Evolutionary conservation across 2,888 invertebrate species (phyloP).

Genomic region (Hypselothyrea guttata): DNA sequence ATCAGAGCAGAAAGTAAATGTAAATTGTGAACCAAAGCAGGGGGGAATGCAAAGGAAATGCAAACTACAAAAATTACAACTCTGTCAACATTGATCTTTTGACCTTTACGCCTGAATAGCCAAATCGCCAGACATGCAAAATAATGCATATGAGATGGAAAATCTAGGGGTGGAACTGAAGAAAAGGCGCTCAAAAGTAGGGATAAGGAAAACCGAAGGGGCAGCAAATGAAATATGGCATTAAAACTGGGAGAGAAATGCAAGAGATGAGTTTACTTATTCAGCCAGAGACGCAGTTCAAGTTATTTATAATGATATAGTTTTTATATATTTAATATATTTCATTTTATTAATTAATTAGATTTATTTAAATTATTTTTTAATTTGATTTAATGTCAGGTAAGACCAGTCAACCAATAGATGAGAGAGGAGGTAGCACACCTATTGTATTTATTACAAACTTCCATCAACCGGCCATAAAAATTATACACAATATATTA

Average conservation of each 20-base stretch:
- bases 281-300: no score
- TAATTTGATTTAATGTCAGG: no score
- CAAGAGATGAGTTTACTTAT: no score
- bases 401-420: slow-evolving; percentile 13
- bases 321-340: no score
- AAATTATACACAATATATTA: slow-evolving; percentile 59
- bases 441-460: slow-evolving; percentile 54
- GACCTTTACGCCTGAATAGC: slow-evolving; percentile 78
- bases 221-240: slow-evolving; percentile 15
- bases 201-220: slow-evolving; percentile 10
- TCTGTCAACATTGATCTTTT: slow-evolving; percentile 76
- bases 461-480: slow-evolving; percentile 65
- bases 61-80: slow-evolving; percentile 38
- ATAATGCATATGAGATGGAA: slow-evolving; percentile 72
- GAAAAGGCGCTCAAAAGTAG: slow-evolving; percentile 58
- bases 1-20: slow-evolving; percentile 59
- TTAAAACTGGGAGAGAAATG: slow-evolving; percentile 7
- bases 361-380: no score
- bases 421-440: no score
- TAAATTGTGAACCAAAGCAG: slow-evolving; percentile 36
- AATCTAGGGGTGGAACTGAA: slow-evolving; percentile 60
- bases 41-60: slow-evolving; percentile 34
- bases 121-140: slow-evolving; percentile 75
- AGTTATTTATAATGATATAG: no score
- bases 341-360: no score